Percentiles rank a stretch among this genome's conserved stretches.
phyloP scores from a whole-genome alignment of 2,888 invertebrate species.

The Elgonia sp. region DNA sequence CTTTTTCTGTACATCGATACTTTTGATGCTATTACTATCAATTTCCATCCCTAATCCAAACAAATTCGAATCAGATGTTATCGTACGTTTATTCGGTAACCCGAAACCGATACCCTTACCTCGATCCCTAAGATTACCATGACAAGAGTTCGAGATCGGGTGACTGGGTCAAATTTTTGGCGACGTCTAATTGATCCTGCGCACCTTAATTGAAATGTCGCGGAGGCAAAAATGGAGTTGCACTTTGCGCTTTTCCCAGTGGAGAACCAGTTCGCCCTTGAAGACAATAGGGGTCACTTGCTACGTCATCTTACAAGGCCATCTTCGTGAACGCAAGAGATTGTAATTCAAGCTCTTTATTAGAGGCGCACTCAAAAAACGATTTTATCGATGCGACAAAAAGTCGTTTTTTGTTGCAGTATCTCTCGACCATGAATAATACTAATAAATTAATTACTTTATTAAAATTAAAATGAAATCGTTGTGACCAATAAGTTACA shows the following conservation, averaged over 20 bases:
- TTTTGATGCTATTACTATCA: conserved; percentile 32
- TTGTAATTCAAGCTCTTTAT: conserved; percentile 84
- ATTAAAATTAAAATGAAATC: conserved; percentile 2
- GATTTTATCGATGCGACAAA: conserved; percentile 59
- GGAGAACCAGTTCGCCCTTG: conserved; percentile 80
- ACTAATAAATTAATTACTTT: conserved; percentile 52
- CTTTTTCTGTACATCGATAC: background rate
- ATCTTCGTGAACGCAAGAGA: conserved; percentile 78
- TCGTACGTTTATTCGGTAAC: conserved; percentile 34
- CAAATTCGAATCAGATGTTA: conserved; percentile 34
- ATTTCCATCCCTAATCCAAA: conserved; percentile 17
- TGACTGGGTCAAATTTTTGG: conserved; percentile 26
- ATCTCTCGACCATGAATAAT: background rate
- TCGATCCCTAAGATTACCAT: background rate
- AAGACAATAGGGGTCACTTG: conserved; percentile 83
- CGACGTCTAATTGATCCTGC: conserved; percentile 27
- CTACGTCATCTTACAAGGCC: conserved; percentile 84
- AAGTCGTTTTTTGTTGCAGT: conserved; percentile 35
- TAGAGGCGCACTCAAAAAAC: conserved; percentile 74
- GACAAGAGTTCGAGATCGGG: conserved; percentile 2
- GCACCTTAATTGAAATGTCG: conserved; percentile 65
- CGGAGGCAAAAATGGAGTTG: conserved; percentile 80
- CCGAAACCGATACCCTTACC: conserved; percentile 49
- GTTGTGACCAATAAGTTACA: background rate
- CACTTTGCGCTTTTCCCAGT: conserved; percentile 78